phyloP scores from a whole-genome alignment of 2,888 invertebrate genomes.

The Selenia dentaria region DNA sequence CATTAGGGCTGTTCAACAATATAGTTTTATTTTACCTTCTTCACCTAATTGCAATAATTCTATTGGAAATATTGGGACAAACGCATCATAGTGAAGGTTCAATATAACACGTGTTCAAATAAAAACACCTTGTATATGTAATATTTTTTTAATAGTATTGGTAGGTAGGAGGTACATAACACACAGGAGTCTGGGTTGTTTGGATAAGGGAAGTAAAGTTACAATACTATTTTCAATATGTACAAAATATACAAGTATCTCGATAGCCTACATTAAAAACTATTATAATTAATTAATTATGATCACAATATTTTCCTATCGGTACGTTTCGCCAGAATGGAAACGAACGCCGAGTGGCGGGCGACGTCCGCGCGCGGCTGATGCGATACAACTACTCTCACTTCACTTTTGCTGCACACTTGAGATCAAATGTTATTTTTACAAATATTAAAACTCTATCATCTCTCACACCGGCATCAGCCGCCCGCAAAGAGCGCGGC shows the following conservation, averaged over 20 bases:
- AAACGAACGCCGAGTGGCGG: slow-evolving; percentile 53
- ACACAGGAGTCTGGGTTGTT: slow-evolving; percentile 84
- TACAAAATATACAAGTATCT: slow-evolving; percentile 84
- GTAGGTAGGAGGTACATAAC: slow-evolving; percentile 86
- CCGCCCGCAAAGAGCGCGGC: slow-evolving; percentile 55
- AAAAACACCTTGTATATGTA: slow-evolving; percentile 65
- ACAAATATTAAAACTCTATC: slow-evolving; percentile 74
- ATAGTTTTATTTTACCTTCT: too few relatives aligned
- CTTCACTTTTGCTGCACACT: slow-evolving; percentile 82
- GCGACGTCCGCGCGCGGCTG: slow-evolving; percentile 57
- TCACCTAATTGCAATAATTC: too few relatives aligned
- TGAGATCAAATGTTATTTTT: slow-evolving; percentile 83
- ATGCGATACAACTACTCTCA: slow-evolving; percentile 69
- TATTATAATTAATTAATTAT: slow-evolving; percentile 74
- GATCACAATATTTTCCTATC: slow-evolving; percentile 83
- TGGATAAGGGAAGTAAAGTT: slow-evolving; percentile 83
- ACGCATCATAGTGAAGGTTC: slow-evolving; percentile 6
- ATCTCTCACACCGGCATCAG: slow-evolving; percentile 75
- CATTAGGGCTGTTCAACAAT: too few relatives aligned
- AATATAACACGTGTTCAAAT: slow-evolving; percentile 33
- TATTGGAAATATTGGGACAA: neutral
- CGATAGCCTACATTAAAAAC: slow-evolving; percentile 75
- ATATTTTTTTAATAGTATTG: slow-evolving; percentile 86
- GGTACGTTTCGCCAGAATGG: slow-evolving; percentile 69
- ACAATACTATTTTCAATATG: slow-evolving; percentile 85